Evolutionary conservation across 2,797 vertebrate species (phyloP).

Genomic region (Pterois miles): DNA sequence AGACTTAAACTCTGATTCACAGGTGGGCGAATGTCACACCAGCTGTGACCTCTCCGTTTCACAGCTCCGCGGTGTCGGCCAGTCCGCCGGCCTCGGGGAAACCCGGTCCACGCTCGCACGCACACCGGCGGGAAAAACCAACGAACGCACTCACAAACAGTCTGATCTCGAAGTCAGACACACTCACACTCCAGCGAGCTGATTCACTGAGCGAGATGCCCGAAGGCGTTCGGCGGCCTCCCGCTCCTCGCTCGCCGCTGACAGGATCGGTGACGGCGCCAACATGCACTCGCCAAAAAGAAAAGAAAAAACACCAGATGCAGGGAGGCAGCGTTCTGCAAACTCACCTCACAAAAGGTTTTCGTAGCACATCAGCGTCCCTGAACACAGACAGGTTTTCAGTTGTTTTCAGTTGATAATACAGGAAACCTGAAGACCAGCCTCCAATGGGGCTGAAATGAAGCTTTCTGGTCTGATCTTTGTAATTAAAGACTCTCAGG

Average conservation of each 20-base stretch:
- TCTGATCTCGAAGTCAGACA: not conserved
- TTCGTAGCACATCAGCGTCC: not conserved
- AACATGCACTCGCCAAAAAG: not conserved
- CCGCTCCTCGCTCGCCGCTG: conserved; percentile 12
- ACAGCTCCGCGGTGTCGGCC: conserved; percentile 29
- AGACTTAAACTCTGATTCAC: not conserved
- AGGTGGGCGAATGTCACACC: conserved; percentile 34
- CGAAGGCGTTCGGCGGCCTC: conserved; percentile 1
- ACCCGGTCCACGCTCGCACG: not conserved
- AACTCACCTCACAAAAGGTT: not conserved
- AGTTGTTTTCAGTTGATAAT: not conserved
- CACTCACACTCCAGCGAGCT: conserved; percentile 19
- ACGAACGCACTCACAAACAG: not conserved
- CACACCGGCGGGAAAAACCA: not conserved
- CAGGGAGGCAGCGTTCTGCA: not conserved
- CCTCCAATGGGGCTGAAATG: too few relatives aligned
- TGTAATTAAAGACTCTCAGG: too few relatives aligned
- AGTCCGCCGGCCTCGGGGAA: not conserved
- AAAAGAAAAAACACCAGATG: not conserved
- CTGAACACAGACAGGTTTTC: not conserved
- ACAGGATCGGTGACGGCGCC: conserved; percentile 12
- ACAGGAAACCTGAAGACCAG: not conserved
- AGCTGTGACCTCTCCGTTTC: conserved; percentile 38
- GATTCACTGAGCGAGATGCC: conserved; percentile 35
- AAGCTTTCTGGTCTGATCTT: too few relatives aligned